Evolutionary conservation across 1,140 invertebrate species (phyloP), one percentile per base, ranked within the genome.

Genomic region (Polypedilum vanderplanki): DNA sequence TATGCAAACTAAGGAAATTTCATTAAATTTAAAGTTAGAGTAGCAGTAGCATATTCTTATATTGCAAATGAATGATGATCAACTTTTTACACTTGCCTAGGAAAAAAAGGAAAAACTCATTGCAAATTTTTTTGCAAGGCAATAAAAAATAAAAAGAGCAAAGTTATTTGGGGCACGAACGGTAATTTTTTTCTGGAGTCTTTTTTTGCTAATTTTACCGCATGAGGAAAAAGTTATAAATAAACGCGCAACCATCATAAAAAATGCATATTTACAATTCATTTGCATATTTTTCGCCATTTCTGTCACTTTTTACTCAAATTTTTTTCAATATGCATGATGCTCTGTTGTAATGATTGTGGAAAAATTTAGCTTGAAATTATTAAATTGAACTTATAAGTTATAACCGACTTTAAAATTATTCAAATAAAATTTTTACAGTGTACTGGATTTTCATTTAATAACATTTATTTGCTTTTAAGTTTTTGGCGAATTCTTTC

Each of bases 281-380:
- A 57, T 57, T 57, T 57, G 46, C 46, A 57, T 57, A 57, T 57
- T 57, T 57, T 57, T 57, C 46, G 46, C 46, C n/a, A n/a, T n/a
- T 57, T 12, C 46, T 57, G 12, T 57, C 46, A n/a, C n/a, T 57
- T 57, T n/a, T 57, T 12, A n/a, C 4, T 57, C 8, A 12, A 12
- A 15, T 15, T 57, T 57, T 2, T 46, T 57, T 57, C 46, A 57
- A 57, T 57, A 57, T 57, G 46, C 46, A 57, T 57, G 46, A 57
- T 57, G 12, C 12, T 57, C n/a, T n/a, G n/a, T n/a, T 2, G 15
- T 9, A 15, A 46, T 46, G 46, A 57, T 15, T 4, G n/a, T 57
- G 46, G 46, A 57, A 15, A 5, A 33, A 33, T 33, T 33, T 33
- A 1, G 5, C 24, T 33, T 33, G 24, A 33, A 33, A 33, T 33